Evolutionary conservation across 2,797 vertebrate genomes (phyloP).

Genomic region (Clarias fuscus): DNA sequence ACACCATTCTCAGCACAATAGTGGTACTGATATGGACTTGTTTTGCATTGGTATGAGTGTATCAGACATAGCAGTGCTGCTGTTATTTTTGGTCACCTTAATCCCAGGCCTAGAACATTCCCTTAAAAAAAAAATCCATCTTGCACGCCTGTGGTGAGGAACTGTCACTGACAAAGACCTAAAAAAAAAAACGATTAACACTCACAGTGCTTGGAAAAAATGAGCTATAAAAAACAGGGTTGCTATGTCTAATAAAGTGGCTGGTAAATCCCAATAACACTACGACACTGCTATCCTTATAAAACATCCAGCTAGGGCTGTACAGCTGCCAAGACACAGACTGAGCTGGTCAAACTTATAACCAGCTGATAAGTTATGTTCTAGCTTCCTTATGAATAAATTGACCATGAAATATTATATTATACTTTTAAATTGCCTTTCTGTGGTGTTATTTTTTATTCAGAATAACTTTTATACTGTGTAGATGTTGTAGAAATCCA

Average conservation of each 20-base stretch:
- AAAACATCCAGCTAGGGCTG: not conserved
- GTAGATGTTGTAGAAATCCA: not conserved
- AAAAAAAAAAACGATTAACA: no score
- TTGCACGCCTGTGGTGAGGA: not conserved
- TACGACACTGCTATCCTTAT: not conserved
- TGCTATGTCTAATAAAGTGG: not conserved
- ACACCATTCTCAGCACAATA: slow-evolving; percentile 12
- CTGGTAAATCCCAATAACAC: not conserved
- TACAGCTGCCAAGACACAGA: not conserved
- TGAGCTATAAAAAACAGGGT: not conserved
- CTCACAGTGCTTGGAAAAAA: not conserved
- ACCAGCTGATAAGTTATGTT: not conserved
- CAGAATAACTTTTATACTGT: not conserved
- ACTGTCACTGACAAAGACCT: not conserved
- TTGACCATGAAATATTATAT: not conserved
- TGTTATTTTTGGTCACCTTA: slow-evolving; percentile 1
- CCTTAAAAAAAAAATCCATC: not conserved
- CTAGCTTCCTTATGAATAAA: not conserved
- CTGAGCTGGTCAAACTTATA: not conserved
- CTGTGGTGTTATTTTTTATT: not conserved
- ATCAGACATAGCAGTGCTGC: not conserved
- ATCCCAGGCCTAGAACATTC: not conserved
- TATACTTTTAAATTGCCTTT: not conserved
- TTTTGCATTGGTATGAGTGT: not conserved
- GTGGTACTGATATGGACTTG: not conserved